Evolutionary conservation across 1,140 invertebrate genomes (phyloP), one percentile per base, ranked within the genome.

Genomic region (Macrobrachium rosenbergii): DNA sequence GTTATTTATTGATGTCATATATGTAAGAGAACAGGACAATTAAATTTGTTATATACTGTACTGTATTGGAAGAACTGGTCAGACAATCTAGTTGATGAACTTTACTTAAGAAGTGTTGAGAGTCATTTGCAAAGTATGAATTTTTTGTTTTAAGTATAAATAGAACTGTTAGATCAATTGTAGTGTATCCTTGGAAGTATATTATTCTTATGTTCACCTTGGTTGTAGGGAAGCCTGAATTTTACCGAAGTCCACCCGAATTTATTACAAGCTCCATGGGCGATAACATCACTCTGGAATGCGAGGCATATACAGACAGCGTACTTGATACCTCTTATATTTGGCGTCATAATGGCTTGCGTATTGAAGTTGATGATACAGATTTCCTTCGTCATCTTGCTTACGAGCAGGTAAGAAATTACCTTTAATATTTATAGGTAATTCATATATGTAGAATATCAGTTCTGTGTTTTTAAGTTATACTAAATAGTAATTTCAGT

Each of bases 291-390:
- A 95, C 94, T 78, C 91, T 99, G 6, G 94, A 95, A 89, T 99
- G 97, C 91, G 94, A 95, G 91, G 97, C 96, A 0, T 93, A 95
- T 72, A 94, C 95, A 21, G 97, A 97, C 91, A 94, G 95, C 87
- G 93, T 96, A 72, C 92, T 99, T 58, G 97, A 99, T 90, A 94
- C 97, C 73, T 96, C 97, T 16, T 98, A 97, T 90, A 94, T 97
- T 80, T 98, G 97, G 97, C 95, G 94, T 69, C 96, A 97, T 90
- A 98, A 98, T 92, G 96, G 95, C 0, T 93, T 97, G 83, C 92
- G 94, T 73, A 94, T 98, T 72, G 93, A 95, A 77, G 93, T 94
- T 63, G 93, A 94, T 88, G 91, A 94, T 72, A 91, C 93, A 63
- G 93, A 93, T 84, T 92, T 92, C 52, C 90, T 90, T 5, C 88